These are phyloP conservation scores for Bucco capensis DNA, from an alignment of 2,113 vertebrate genomes.

Conservation along the genomic window DNA sequence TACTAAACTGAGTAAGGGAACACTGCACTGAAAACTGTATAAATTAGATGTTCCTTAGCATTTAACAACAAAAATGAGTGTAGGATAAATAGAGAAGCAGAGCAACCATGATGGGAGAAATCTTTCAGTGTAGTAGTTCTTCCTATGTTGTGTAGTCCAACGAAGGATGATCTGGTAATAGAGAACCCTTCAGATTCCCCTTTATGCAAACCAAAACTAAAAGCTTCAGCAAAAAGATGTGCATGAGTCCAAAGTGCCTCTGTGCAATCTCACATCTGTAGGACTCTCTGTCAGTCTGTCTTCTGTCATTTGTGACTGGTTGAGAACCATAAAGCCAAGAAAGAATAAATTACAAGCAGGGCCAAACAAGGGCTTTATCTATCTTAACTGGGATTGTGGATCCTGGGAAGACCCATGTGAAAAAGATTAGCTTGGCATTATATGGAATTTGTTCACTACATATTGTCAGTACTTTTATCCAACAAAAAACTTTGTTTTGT, in stretches of 20 bases:
- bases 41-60: background rate
- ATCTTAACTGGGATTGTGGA: background rate
- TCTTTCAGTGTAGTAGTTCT: background rate
- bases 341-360: constrained; percentile 5
- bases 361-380: constrained; percentile 30
- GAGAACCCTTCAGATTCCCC: background rate
- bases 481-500: background rate
- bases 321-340: background rate
- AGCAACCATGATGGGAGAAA: background rate
- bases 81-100: background rate
- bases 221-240: background rate
- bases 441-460: constrained; percentile 7
- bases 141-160: background rate
- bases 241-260: background rate
- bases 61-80: background rate
- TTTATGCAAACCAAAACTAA: background rate
- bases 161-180: background rate
- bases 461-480: background rate
- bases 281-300: background rate
- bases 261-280: background rate
- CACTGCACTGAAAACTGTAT: background rate
- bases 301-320: background rate
- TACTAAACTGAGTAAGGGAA: background rate
- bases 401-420: background rate
- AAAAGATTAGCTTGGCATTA: constrained; percentile 16